These are phyloP conservation scores for Synodontis membranacea DNA, from an alignment of 2,113 vertebrate genomes.

Conservation along the genomic window DNA sequence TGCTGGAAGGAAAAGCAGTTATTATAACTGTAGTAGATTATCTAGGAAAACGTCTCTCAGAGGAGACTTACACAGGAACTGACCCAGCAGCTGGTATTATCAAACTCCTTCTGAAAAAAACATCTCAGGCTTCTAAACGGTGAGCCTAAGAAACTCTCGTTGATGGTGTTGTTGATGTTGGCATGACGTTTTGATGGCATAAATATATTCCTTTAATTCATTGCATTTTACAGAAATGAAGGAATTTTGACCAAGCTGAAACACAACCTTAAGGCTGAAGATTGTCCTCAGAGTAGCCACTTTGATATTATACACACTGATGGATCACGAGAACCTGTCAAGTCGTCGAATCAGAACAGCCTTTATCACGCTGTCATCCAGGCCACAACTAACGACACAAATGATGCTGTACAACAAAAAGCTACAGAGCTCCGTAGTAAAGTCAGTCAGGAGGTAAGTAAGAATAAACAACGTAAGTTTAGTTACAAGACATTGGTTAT, in stretches of 20 bases:
- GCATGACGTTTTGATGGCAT: neutral
- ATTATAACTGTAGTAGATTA: conserved; percentile 25
- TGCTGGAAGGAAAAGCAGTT: conserved; percentile 42
- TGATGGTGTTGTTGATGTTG: neutral
- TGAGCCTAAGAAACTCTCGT: neutral
- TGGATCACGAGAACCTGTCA: conserved; percentile 13
- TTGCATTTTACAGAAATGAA: conserved; percentile 10
- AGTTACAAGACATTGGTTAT: neutral
- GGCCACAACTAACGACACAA: conserved; percentile 5
- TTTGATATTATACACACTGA: conserved; percentile 20
- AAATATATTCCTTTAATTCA: neutral
- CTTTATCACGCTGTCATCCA: conserved; percentile 42
- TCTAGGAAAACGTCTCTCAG: conserved; percentile 15
- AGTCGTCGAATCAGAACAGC: conserved; percentile 23
- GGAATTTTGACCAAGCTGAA: neutral
- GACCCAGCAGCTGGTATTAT: conserved; percentile 11
- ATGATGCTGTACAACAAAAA: neutral
- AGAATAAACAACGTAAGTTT: neutral
- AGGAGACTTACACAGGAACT: conserved; percentile 28
- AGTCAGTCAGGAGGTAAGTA: conserved; percentile 17
- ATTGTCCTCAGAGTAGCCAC: neutral
- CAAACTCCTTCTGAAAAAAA: conserved; percentile 19
- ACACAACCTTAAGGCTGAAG: neutral
- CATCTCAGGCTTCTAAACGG: neutral
- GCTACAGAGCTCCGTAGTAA: conserved; percentile 9